Evolutionary conservation across 2,797 vertebrate species (phyloP), one percentile per base, ranked within the genome.

Genomic region (Urosaurus nigricauda): DNA sequence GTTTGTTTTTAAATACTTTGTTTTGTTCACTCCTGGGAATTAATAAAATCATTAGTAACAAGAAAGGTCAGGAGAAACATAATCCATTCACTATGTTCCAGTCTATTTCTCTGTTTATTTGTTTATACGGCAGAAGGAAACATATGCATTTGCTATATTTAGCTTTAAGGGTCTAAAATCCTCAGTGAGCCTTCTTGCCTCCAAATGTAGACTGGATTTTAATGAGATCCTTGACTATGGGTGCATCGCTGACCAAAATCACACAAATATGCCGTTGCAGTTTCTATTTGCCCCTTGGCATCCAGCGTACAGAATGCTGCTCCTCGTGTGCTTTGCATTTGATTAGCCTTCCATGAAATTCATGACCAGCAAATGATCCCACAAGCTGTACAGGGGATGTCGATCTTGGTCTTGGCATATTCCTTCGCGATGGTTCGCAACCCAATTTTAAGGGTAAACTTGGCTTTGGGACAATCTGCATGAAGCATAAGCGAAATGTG

Each of bases 191-290:
- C 93, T 94, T 92, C 70, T 94, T 91, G 90, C 93, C 92, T 92
- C 90, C 91, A 94, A 95, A 95, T 94, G 93, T 94, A 94, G 92
- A 92, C 93, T 94, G 90, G 94, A 84, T 91, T 94, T 95, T 96
- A 96, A 95, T 94, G 93, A 95, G 93, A 95, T 94, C 94, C 94
- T 93, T 94, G 93, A 94, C 85, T n/a, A 89, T 87, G 85, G 91
- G 90, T 93, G 90, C 79, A 93, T 92, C 0, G 1, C 91, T 87
- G 94, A 93, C 94, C 93, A 93, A 94, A 94, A 92, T 91, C 90
- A 92, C 94, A 92, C 94, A 95, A 94, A 94, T 94, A 92, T 91
- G 90, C 89, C 88, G 90, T 89, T 94, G 90, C 90, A 29, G 94
- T 95, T 94, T 91, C 94, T 93, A 94, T 94, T 95, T 95, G 86